phyloP scores from a whole-genome alignment of 2,888 invertebrate species.

The Microplitis deprimator region DNA sequence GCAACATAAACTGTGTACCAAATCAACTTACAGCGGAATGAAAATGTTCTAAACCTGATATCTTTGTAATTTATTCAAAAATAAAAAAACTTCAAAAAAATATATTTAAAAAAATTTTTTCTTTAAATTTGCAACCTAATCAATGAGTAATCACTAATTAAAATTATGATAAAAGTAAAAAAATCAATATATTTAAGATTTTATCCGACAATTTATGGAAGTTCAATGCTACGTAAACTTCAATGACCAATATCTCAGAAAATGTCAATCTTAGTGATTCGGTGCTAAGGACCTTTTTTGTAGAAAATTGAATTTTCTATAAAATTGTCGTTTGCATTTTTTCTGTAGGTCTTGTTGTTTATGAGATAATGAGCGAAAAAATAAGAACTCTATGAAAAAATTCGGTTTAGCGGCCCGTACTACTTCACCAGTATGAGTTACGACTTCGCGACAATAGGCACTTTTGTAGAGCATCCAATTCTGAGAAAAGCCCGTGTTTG shows the following conservation, averaged over 20 bases:
- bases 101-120: background rate
- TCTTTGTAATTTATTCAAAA: background rate
- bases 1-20: constrained; percentile 12
- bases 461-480: too few species aligned
- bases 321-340: constrained; percentile 4
- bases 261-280: constrained; percentile 1
- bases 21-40: constrained; percentile 9
- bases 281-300: constrained; percentile 3
- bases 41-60: background rate
- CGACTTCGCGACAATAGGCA: too few species aligned
- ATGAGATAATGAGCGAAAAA: constrained; percentile 15
- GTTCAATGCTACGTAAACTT: too few species aligned
- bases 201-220: background rate
- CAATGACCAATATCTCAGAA: background rate
- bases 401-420: background rate
- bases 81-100: background rate
- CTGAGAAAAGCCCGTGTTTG: too few species aligned
- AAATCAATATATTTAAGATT: background rate
- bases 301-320: background rate
- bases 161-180: too few species aligned
- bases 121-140: too few species aligned
- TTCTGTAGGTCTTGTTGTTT: constrained; percentile 17
- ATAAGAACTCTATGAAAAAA: background rate
- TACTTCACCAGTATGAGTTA: constrained; percentile 26
- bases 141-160: too few species aligned